These are phyloP conservation scores for Neoarius graeffei DNA, from an alignment of 2,113 vertebrate genomes.

Conservation along the genomic window DNA sequence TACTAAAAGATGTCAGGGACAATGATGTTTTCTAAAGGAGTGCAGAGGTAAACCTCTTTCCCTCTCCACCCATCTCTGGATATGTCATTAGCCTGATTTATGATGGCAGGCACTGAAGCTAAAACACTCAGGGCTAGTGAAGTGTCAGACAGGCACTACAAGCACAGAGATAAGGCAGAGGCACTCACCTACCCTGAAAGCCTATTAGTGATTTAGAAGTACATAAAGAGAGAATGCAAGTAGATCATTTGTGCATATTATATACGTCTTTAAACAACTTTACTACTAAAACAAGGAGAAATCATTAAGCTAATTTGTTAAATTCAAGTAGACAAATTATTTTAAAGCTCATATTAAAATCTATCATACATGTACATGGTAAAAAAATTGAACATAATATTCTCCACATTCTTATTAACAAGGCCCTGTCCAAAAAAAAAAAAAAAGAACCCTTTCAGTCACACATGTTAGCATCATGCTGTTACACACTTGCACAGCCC, in stretches of 20 bases:
- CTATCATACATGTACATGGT: slow-evolving; percentile 69
- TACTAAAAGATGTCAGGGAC: slow-evolving; percentile 38
- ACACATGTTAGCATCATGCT: slow-evolving; percentile 74
- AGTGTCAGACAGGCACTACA: slow-evolving; percentile 35
- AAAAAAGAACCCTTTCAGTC: slow-evolving; percentile 53
- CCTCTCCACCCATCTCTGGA: slow-evolving; percentile 44
- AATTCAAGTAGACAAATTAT: slow-evolving; percentile 35
- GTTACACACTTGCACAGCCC: slow-evolving; percentile 54
- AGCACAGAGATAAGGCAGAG: slow-evolving; percentile 28
- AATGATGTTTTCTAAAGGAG: slow-evolving; percentile 48
- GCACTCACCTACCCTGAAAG: background rate
- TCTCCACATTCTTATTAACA: slow-evolving; percentile 67
- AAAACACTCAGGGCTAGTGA: slow-evolving; percentile 41
- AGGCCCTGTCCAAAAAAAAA: slow-evolving; percentile 70
- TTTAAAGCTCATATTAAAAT: slow-evolving; percentile 59
- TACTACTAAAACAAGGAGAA: background rate
- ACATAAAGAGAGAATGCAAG: slow-evolving; percentile 21
- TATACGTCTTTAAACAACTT: background rate
- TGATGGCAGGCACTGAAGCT: slow-evolving; percentile 48
- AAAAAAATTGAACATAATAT: slow-evolving; percentile 69
- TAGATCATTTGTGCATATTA: background rate
- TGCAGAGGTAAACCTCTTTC: slow-evolving; percentile 41
- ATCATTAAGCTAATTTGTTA: slow-evolving; percentile 4
- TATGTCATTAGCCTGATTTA: slow-evolving; percentile 56
- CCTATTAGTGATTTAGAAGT: slow-evolving; percentile 1